These are phyloP conservation scores for Bathybates hornii DNA, from an alignment of 2,113 vertebrate species.

Conservation along the genomic window DNA sequence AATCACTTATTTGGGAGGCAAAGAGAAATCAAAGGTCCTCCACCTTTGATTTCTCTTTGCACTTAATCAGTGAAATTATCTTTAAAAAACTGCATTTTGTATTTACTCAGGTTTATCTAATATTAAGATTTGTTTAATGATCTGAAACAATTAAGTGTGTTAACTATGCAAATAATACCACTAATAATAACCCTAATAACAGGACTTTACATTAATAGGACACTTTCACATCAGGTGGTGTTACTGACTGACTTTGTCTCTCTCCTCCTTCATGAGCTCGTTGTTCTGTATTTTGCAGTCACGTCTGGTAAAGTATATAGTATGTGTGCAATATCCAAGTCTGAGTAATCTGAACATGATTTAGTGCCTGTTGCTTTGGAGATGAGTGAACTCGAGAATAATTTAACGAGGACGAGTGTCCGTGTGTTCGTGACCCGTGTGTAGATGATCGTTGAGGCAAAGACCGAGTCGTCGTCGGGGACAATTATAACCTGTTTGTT, in stretches of 20 bases:
- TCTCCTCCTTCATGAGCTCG: background rate
- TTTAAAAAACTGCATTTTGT: background rate
- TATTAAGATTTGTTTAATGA: background rate
- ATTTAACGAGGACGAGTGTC: background rate
- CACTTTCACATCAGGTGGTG: background rate
- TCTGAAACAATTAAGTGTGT: background rate
- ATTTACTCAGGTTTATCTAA: background rate
- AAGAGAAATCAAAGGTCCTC: no score
- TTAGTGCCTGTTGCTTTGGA: constrained; percentile 21
- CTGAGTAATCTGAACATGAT: background rate
- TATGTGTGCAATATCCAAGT: background rate
- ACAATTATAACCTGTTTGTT: background rate
- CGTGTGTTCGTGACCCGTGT: background rate
- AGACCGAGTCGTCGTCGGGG: accelerated
- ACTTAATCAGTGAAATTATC: background rate
- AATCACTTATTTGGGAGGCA: background rate
- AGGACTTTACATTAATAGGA: background rate
- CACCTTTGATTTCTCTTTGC: background rate
- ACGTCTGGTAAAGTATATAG: background rate
- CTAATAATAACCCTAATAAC: accelerated
- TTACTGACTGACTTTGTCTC: background rate
- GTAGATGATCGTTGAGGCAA: background rate
- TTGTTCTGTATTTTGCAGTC: background rate
- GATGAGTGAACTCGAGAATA: background rate
- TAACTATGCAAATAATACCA: background rate